A percentile compares a stretch with the other conserved stretches of the same genome.
Conservation (phyloP, 2,797 vertebrate genomes). For the Falco rusticolus region DNA sequence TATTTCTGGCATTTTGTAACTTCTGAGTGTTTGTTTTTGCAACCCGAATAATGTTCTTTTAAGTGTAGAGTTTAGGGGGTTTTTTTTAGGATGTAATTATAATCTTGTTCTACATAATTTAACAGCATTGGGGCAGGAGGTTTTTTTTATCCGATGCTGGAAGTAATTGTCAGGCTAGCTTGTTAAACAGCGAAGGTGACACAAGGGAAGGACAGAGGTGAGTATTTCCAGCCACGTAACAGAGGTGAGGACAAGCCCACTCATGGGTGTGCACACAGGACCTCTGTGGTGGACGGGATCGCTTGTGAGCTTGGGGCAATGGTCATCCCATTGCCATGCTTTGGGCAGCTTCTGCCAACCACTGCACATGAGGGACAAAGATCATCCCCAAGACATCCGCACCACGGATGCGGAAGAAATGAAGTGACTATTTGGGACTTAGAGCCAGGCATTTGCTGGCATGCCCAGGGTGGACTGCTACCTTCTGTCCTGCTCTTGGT, state of each 20-base stretch:
- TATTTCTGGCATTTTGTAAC: neutral
- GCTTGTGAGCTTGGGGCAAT: neutral
- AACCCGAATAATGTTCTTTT: constrained; percentile 16
- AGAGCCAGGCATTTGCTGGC: neutral
- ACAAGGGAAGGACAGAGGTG: neutral
- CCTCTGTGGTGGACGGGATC: neutral
- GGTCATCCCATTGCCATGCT: neutral
- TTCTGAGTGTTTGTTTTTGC: neutral
- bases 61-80: neutral
- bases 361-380: fast-evolving
- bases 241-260: neutral
- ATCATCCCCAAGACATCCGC: neutral
- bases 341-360: neutral
- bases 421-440: neutral
- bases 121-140: constrained; percentile 20
- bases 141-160: constrained; percentile 48
- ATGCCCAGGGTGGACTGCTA: neutral
- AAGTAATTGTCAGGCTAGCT: constrained; percentile 23
- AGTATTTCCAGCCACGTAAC: neutral
- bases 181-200: neutral
- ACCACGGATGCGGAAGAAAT: neutral
- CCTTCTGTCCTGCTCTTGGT: neutral
- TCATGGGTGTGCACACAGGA: neutral
- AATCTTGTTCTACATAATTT: constrained; percentile 57
- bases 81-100: constrained; percentile 35